phyloP scores from a whole-genome alignment of 2,113 vertebrate genomes.

The Engraulis encrasicolus region DNA sequence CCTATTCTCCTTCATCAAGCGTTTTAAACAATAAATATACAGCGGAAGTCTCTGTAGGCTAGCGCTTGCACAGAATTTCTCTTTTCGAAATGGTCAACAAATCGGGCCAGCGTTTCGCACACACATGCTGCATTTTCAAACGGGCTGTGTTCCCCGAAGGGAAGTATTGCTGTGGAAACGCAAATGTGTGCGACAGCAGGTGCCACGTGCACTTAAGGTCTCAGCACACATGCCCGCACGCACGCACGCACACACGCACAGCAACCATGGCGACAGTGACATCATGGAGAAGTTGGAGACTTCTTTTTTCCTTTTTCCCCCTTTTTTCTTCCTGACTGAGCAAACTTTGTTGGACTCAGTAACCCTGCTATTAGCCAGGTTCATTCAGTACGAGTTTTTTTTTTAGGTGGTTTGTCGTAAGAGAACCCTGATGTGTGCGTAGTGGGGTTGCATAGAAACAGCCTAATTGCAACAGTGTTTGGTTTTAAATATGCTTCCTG shows the following conservation, averaged over 20 bases:
- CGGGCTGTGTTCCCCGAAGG: neutral
- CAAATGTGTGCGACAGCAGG: neutral
- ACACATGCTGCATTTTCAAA: neutral
- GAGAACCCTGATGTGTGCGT: neutral
- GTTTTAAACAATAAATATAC: neutral
- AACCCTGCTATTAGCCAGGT: neutral
- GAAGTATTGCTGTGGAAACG: neutral
- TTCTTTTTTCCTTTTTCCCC: no score
- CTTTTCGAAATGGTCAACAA: no score
- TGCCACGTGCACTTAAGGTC: neutral
- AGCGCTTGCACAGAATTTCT: neutral
- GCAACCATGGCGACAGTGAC: neutral
- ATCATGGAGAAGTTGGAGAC: neutral
- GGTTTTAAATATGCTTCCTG: no score
- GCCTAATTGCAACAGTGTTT: no score
- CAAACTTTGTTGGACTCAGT: neutral
- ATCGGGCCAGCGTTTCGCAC: no score
- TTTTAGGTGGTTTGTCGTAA: neutral
- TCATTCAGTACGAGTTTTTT: neutral
- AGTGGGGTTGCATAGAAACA: neutral
- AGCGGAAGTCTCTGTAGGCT: neutral
- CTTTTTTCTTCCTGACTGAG: neutral
- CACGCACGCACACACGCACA: no score
- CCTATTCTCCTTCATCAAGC: neutral
- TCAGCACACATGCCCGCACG: neutral